Evolutionary conservation across 1,140 invertebrate genomes (phyloP).

Genomic region (Papilio polytes): DNA sequence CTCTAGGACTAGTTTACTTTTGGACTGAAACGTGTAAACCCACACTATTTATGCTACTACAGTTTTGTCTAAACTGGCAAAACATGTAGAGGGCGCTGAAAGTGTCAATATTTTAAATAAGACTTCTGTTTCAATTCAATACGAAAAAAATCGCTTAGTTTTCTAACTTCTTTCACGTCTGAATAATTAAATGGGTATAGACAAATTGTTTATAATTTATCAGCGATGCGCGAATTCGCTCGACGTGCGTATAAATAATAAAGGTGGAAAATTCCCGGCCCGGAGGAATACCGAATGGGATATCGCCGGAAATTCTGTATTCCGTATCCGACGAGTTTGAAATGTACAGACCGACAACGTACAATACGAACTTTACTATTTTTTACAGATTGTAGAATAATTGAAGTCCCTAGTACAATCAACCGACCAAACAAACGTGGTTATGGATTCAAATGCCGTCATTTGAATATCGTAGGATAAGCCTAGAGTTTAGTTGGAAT

Average conservation of each 20-base stretch:
- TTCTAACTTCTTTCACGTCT: background rate
- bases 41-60: too few relatives aligned
- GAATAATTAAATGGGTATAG: slow-evolving; percentile 37
- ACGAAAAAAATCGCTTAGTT: background rate
- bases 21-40: too few relatives aligned
- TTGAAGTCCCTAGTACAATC: background rate
- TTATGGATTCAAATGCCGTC: too few relatives aligned
- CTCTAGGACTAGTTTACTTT: too few relatives aligned
- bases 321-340: slow-evolving; percentile 44
- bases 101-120: too few relatives aligned
- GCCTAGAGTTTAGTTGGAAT: too few relatives aligned
- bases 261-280: slow-evolving; percentile 46
- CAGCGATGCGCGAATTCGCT: slow-evolving; percentile 9
- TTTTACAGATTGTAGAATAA: background rate
- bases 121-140: background rate
- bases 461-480: too few relatives aligned
- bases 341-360: slow-evolving; percentile 31
- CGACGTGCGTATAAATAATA: slow-evolving; percentile 48
- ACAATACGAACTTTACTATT: slow-evolving; percentile 30
- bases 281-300: slow-evolving; percentile 44
- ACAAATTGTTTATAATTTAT: slow-evolving; percentile 47
- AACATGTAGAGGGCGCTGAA: too few relatives aligned
- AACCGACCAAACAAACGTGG: too few relatives aligned
- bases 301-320: slow-evolving; percentile 46
- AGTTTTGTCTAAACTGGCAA: too few relatives aligned